Base-by-base conservation (phyloP, 2,888 invertebrate genomes). In the Eustalomyia histrio region DNA sequence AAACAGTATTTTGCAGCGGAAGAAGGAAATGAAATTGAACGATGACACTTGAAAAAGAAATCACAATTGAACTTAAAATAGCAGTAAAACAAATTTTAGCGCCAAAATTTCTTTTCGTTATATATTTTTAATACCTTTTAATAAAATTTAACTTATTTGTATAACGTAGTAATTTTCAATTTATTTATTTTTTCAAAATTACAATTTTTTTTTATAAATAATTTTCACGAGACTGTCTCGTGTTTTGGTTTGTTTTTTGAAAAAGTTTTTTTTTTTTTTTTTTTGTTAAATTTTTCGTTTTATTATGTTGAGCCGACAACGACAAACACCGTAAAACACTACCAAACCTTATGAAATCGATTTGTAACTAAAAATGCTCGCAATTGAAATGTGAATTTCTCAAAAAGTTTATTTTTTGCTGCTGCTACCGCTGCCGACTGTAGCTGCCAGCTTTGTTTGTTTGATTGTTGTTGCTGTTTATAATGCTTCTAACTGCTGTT, bases 341-440 rank as follows among this genome's bases (percentile, higher is more conserved):
- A 83, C 87, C 89, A 88, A 88, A 88, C 88, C 84, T 87, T 87
- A 86, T 86, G 88, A 86, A 88, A 88, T 88, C 87, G 88, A 88
- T 88, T 88, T 89, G 88, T 88, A 88, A 88, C 88, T 84, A 84
- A 85, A 78, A 84, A 83, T 82, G 85, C 86, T 84, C 83, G 84
- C 86, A 85, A 87, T 86, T 86, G 87, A 88, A 88, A 88, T 88
- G 86, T 87, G 78, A 87, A 87, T 87, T 87, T 87, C 88, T 87
- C 86, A 86, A 86, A 84, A 84, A 71, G 72, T 68, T 35, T 71
- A 67, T 61, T 75, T 73, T 43, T 43, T 50, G 68, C 21, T 10
- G 73, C 39, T 47, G 24, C 43, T 60, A 18, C 39, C 52, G 53
- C 39, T 57, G 17, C 39, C 55, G 21, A 12, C 63, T 8, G 12